A percentile compares a stretch with the other conserved stretches of the same genome.
phyloP scores from a whole-genome alignment of 1,140 invertebrate species.

The Manduca sexta region DNA sequence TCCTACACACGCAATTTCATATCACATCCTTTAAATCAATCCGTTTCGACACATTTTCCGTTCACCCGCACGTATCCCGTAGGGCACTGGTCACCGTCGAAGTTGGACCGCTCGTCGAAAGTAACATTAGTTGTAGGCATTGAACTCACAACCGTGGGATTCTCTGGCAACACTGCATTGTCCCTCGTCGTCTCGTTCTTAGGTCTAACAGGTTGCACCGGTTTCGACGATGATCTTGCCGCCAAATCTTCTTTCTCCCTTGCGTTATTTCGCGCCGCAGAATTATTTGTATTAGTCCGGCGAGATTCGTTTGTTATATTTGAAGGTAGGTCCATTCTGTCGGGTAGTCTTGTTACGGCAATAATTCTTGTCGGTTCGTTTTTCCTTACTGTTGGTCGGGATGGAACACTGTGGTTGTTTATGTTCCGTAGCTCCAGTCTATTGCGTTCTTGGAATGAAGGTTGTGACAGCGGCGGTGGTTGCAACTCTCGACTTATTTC shows the following conservation, averaged over 20 bases:
- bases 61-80: slow-evolving; percentile 29
- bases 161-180: slow-evolving; percentile 1
- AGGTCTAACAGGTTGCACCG: background rate
- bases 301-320: background rate
- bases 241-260: background rate
- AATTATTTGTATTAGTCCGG: background rate
- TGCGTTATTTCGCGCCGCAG: background rate
- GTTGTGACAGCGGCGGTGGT: background rate
- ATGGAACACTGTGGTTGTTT: background rate
- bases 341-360: slow-evolving; percentile 2
- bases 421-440: background rate
- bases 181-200: background rate
- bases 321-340: slow-evolving; percentile 5
- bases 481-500: slow-evolving; percentile 2
- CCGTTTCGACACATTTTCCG: slow-evolving; percentile 23
- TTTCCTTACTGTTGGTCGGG: background rate
- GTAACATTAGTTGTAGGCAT: slow-evolving; percentile 9
- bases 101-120: slow-evolving; percentile 27
- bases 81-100: slow-evolving; percentile 33
- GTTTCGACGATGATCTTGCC: background rate
- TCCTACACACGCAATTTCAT: too few species aligned
- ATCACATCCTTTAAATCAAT: background rate
- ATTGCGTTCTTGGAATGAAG: background rate
- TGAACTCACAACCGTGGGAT: background rate
- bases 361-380: slow-evolving; percentile 6